phyloP scores from a whole-genome alignment of 2,888 invertebrate genomes.

The Dicranocentrus wangi region DNA sequence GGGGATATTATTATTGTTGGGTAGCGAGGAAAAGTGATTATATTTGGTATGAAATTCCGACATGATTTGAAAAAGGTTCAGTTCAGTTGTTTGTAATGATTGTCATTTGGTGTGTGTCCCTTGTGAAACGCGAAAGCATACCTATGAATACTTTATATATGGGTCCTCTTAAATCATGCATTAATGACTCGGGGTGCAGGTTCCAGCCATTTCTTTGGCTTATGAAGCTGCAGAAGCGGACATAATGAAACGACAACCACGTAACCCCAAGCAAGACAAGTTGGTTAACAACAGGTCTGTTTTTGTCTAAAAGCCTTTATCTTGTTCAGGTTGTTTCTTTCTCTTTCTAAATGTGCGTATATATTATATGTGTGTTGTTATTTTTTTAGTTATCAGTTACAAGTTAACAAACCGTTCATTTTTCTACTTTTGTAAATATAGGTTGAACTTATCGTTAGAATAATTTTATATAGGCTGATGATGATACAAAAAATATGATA shows the following conservation, averaged over 20 bases:
- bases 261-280: constrained; percentile 71
- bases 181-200: constrained; percentile 47
- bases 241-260: constrained; percentile 84
- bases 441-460: background rate
- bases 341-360: background rate
- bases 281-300: constrained; percentile 81
- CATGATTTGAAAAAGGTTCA: too few species aligned
- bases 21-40: too few species aligned
- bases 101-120: too few species aligned
- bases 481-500: background rate
- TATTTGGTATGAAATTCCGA: too few species aligned
- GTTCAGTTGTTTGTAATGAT: too few species aligned
- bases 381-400: background rate
- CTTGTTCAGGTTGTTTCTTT: constrained; percentile 25
- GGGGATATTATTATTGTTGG: too few species aligned
- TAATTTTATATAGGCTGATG: background rate
- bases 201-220: constrained; percentile 76
- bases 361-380: constrained; percentile 4
- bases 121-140: too few species aligned
- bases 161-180: too few species aligned
- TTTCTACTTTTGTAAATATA: too few species aligned
- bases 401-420: background rate
- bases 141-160: too few species aligned
- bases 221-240: constrained; percentile 94
- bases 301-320: background rate